Evolutionary conservation across 2,113 vertebrate species (phyloP).

Genomic region (Lagopus leucura): DNA sequence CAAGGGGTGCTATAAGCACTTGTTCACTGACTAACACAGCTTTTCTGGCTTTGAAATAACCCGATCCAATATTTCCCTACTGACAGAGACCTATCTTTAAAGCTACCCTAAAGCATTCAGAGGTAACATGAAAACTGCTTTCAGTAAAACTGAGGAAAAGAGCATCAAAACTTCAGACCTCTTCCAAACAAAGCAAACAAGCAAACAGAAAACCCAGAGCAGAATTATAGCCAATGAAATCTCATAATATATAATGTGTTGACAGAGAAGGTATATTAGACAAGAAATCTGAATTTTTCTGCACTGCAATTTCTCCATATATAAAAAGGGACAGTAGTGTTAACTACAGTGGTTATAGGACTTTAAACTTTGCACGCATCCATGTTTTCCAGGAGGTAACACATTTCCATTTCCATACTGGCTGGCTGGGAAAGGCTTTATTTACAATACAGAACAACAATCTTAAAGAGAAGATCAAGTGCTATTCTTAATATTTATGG

Average conservation of each 20-base stretch:
- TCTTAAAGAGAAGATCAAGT: background rate
- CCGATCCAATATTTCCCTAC: constrained; percentile 28
- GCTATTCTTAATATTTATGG: background rate
- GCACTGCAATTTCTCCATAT: background rate
- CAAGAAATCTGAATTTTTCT: background rate
- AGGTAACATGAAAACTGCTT: constrained; percentile 47
- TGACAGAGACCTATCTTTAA: constrained; percentile 32
- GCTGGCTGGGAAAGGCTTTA: background rate
- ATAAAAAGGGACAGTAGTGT: background rate
- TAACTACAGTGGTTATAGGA: background rate
- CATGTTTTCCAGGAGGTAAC: background rate
- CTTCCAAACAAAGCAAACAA: constrained; percentile 37
- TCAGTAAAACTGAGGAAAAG: constrained; percentile 15
- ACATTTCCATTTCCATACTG: background rate
- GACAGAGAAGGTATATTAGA: background rate
- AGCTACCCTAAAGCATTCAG: constrained; percentile 28
- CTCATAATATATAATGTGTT: constrained; percentile 24
- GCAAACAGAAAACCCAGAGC: constrained; percentile 10
- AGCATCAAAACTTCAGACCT: constrained; percentile 33
- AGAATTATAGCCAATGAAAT: constrained; percentile 32
- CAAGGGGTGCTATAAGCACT: constrained; percentile 6
- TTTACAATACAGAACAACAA: background rate
- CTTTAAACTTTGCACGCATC: background rate
- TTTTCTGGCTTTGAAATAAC: constrained; percentile 34
- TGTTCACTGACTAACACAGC: background rate